Conservation (phyloP, 2,113 vertebrate genomes). For the Setophaga petechia region DNA sequence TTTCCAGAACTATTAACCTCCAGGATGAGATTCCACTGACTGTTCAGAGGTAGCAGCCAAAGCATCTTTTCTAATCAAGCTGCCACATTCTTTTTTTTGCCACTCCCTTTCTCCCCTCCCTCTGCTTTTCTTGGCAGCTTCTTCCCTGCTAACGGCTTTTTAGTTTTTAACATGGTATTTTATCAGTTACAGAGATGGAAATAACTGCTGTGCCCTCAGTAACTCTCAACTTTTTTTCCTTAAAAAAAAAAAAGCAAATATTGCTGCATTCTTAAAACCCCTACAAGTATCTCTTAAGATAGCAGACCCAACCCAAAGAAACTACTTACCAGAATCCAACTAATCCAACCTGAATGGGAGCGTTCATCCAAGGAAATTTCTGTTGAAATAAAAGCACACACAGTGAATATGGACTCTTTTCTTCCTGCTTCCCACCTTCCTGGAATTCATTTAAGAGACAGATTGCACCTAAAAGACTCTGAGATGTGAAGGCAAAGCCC, state of each 20-base stretch:
- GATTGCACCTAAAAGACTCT: not conserved
- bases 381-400: slow-evolving; percentile 32
- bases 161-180: not conserved
- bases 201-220: not conserved
- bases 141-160: not conserved
- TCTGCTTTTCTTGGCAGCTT: not conserved
- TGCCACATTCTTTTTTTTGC: not conserved
- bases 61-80: not conserved
- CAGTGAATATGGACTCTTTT: not conserved
- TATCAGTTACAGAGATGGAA: not conserved
- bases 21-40: not conserved
- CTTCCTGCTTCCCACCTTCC: not conserved
- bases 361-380: slow-evolving; percentile 98
- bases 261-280: not conserved
- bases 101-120: not conserved
- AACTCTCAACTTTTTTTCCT: not conserved
- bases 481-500: not conserved
- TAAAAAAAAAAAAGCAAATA: not conserved
- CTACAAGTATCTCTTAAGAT: not conserved
- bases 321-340: slow-evolving; percentile 91
- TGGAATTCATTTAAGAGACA: not conserved
- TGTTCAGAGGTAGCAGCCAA: not conserved
- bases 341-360: slow-evolving; percentile 94
- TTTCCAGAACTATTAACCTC: not conserved
- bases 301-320: not conserved